Conservation (phyloP, 2,888 invertebrate species). For the Lepidochrysops patricia region DNA sequence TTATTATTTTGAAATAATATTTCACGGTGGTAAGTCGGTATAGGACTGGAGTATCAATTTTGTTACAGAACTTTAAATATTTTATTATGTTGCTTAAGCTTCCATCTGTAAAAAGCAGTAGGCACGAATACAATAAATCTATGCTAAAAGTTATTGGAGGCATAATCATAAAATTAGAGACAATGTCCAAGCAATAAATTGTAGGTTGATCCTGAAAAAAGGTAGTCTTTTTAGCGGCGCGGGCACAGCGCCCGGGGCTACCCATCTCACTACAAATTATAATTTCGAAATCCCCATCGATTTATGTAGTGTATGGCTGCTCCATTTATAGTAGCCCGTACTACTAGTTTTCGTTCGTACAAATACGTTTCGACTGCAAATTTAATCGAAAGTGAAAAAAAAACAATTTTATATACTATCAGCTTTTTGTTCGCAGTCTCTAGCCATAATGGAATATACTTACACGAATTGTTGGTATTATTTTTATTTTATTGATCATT, state of each 20-base stretch:
- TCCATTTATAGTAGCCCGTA: conserved; percentile 43
- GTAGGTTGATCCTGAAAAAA: not conserved
- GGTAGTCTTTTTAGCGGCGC: conserved; percentile 29
- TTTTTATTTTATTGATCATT: not conserved
- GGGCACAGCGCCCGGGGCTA: conserved; percentile 62
- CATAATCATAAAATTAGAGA: conserved; percentile 1
- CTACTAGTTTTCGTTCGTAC: conserved; percentile 21
- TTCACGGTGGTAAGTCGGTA: no score
- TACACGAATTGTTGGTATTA: not conserved
- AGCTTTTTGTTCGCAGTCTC: no score
- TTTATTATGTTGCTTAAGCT: no score
- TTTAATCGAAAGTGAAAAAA: no score
- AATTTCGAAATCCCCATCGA: conserved; percentile 71
- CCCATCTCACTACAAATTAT: conserved; percentile 69
- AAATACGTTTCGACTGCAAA: not conserved
- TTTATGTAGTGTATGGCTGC: conserved; percentile 67
- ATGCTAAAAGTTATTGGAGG: not conserved
- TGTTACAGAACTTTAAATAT: no score
- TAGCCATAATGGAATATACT: no score
- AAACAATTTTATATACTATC: no score
- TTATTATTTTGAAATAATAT: no score
- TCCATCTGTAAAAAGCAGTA: no score
- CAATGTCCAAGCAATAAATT: conserved; percentile 1
- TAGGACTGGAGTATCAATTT: no score
- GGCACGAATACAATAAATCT: not conserved